phyloP scores from a whole-genome alignment of 2,113 vertebrate species.

The Syngnathus floridae region DNA sequence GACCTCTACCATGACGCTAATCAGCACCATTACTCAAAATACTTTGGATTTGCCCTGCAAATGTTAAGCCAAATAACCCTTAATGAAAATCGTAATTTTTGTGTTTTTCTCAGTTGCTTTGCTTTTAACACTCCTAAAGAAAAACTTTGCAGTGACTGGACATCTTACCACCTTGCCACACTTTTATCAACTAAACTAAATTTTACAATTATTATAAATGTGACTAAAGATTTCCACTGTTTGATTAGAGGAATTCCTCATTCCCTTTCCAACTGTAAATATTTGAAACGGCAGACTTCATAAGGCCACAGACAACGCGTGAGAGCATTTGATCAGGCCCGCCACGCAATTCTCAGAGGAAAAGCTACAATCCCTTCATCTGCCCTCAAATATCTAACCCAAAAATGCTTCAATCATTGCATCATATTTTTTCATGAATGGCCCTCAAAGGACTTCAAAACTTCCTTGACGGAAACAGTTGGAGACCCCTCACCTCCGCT shows the following conservation, averaged over 20 bases:
- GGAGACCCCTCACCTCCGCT: constrained; percentile 82
- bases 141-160: background rate
- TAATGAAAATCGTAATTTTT: too few relatives aligned
- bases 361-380: background rate
- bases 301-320: background rate
- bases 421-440: background rate
- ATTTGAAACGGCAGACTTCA: background rate
- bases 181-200: background rate
- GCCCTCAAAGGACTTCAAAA: background rate
- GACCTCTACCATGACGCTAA: constrained; percentile 45
- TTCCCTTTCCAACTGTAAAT: background rate
- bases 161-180: background rate
- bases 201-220: background rate
- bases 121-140: background rate
- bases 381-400: background rate
- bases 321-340: background rate
- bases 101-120: background rate
- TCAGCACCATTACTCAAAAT: constrained; percentile 7
- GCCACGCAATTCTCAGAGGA: background rate
- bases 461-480: too few relatives aligned
- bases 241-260: background rate
- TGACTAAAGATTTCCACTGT: background rate
- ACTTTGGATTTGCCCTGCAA: constrained; percentile 1
- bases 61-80: background rate
- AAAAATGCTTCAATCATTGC: background rate